Conservation (phyloP, 2,797 vertebrate species). For the Moxostoma hubbsi region DNA sequence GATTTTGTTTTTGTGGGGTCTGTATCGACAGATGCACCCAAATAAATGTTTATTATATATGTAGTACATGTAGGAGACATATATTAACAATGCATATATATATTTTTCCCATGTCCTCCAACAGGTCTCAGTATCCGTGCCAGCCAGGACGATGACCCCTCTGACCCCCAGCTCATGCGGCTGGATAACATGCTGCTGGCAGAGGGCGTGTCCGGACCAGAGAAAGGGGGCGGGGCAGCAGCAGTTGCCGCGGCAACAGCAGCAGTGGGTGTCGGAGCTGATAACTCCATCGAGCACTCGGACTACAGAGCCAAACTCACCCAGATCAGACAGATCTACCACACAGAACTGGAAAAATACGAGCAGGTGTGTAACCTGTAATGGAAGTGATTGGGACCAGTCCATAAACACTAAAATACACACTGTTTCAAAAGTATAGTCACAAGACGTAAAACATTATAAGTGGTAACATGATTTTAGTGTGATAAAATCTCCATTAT, state of each 20-base stretch:
- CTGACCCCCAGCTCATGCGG: slow-evolving; percentile 97
- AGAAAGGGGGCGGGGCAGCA: slow-evolving; percentile 92
- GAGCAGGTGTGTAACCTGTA: slow-evolving; percentile 85
- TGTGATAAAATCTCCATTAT: too few species aligned
- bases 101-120: slow-evolving; percentile 40
- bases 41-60: too few species aligned
- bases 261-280: slow-evolving; percentile 86
- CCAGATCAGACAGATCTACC: slow-evolving; percentile 99
- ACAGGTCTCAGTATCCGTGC: slow-evolving; percentile 97
- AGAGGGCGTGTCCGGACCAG: slow-evolving; percentile 95
- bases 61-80: too few species aligned
- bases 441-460: too few species aligned
- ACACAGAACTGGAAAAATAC: slow-evolving; percentile 98
- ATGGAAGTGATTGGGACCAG: too few species aligned
- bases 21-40: too few species aligned
- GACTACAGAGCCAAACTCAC: slow-evolving; percentile 99
- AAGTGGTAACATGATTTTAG: too few species aligned
- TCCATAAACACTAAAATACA: too few species aligned
- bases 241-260: slow-evolving; percentile 88
- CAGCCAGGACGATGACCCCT: slow-evolving; percentile 94
- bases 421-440: too few species aligned
- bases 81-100: too few species aligned
- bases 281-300: slow-evolving; percentile 98
- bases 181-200: slow-evolving; percentile 99
- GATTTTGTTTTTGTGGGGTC: too few species aligned